Evolutionary conservation across 2,797 vertebrate genomes (phyloP).

Genomic region (Bradypodion ventrale): DNA sequence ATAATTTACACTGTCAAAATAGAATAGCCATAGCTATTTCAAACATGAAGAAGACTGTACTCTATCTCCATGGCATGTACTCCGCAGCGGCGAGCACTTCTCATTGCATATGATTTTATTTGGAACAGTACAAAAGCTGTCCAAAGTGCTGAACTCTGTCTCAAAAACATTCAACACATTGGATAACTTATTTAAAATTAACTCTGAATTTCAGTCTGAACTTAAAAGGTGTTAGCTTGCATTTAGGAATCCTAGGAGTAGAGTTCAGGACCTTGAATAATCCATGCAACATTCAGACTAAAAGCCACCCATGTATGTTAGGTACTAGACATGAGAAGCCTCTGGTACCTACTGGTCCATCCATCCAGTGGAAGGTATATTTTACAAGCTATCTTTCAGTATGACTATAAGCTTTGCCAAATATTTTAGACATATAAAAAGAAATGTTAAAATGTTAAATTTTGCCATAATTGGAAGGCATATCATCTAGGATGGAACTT

Average conservation of each 20-base stretch:
- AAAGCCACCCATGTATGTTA: too few species aligned
- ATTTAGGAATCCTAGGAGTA: too few species aligned
- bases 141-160: too few species aligned
- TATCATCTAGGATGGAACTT: conserved; percentile 55
- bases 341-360: conserved; percentile 21
- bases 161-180: too few species aligned
- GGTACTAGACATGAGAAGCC: background rate
- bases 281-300: too few species aligned
- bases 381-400: conserved; percentile 30
- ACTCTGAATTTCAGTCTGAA: too few species aligned
- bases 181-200: too few species aligned
- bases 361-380: conserved; percentile 31
- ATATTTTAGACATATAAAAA: conserved; percentile 37
- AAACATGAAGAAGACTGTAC: background rate
- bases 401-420: conserved; percentile 34
- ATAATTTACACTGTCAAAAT: background rate
- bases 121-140: too few species aligned
- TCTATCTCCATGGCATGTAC: too few species aligned
- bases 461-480: conserved; percentile 50
- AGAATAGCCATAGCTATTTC: too few species aligned
- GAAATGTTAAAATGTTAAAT: conserved; percentile 44
- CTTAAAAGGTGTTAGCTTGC: too few species aligned
- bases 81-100: background rate
- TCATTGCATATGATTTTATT: background rate
- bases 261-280: too few species aligned